Conservation (phyloP, 2,888 invertebrate genomes). For the Onchidella celtica region DNA sequence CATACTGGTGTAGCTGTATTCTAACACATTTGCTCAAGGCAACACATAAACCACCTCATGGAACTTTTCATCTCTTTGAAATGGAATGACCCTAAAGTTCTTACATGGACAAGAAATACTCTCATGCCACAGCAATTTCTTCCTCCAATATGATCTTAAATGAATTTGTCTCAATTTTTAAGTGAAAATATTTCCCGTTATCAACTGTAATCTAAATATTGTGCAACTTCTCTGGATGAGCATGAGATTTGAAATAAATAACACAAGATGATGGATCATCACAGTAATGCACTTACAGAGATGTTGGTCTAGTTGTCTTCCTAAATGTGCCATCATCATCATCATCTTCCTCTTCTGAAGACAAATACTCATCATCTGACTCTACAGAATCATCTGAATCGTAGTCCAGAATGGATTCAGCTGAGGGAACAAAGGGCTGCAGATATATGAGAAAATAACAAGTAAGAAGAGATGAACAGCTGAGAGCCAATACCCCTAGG, state of each 20-base stretch:
- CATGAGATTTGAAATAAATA: background rate
- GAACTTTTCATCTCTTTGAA: no score
- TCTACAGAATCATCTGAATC: slow-evolving; percentile 85
- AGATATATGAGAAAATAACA: slow-evolving; percentile 54
- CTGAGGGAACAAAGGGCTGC: slow-evolving; percentile 84
- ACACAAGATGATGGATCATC: no score
- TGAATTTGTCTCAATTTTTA: no score
- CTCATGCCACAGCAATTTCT: no score
- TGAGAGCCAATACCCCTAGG: no score
- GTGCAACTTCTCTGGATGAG: background rate
- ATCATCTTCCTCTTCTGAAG: slow-evolving; percentile 80
- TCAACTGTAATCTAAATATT: background rate
- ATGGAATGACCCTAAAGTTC: no score
- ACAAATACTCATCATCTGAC: slow-evolving; percentile 69
- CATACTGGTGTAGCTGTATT: no score
- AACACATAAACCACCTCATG: background rate
- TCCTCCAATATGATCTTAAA: no score
- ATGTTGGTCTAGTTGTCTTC: slow-evolving; percentile 85
- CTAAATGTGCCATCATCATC: slow-evolving; percentile 90
- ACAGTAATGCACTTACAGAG: slow-evolving; percentile 57
- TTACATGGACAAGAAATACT: no score
- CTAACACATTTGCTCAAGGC: no score
- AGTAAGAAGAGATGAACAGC: no score
- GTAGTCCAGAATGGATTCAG: slow-evolving; percentile 89
- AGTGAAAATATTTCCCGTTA: no score